These are phyloP conservation scores for Popillia japonica DNA, from an alignment of 1,140 invertebrate species.

Conservation along the genomic window DNA sequence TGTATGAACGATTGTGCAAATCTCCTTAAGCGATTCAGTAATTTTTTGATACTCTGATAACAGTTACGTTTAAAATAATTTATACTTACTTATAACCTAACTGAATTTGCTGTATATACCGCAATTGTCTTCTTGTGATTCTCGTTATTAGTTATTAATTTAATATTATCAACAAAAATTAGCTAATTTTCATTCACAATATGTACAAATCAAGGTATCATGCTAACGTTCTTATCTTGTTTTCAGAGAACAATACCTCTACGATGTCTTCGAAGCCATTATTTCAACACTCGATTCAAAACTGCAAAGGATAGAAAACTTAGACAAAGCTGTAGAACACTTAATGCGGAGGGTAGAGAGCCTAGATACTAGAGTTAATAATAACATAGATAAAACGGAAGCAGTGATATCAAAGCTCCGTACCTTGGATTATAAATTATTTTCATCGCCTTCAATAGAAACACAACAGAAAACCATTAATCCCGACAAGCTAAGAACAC, in stretches of 20 bases:
- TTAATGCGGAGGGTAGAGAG: slow-evolving; percentile 83
- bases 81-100: too few relatives aligned
- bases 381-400: slow-evolving; percentile 85
- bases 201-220: neutral
- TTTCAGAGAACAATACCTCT: slow-evolving; percentile 87
- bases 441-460: slow-evolving; percentile 60
- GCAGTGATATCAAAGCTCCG: slow-evolving; percentile 78
- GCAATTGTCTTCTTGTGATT: too few relatives aligned
- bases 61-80: too few relatives aligned
- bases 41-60: too few relatives aligned
- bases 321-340: slow-evolving; percentile 86
- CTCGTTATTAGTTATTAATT: too few relatives aligned
- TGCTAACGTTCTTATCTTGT: neutral
- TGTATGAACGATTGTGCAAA: too few relatives aligned
- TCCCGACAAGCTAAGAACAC: slow-evolving; percentile 41
- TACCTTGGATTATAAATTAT: slow-evolving; percentile 75
- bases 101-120: too few relatives aligned
- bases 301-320: slow-evolving; percentile 83
- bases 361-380: slow-evolving; percentile 79
- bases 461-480: slow-evolving; percentile 41
- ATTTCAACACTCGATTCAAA: slow-evolving; percentile 87
- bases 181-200: too few relatives aligned
- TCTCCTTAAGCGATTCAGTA: too few relatives aligned
- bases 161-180: too few relatives aligned
- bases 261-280: slow-evolving; percentile 88